Percentiles rank a stretch among this genome's conserved stretches.
These are phyloP conservation scores for Drosophila orena DNA, from an alignment of 1,140 invertebrate genomes.

Conservation along the genomic window DNA sequence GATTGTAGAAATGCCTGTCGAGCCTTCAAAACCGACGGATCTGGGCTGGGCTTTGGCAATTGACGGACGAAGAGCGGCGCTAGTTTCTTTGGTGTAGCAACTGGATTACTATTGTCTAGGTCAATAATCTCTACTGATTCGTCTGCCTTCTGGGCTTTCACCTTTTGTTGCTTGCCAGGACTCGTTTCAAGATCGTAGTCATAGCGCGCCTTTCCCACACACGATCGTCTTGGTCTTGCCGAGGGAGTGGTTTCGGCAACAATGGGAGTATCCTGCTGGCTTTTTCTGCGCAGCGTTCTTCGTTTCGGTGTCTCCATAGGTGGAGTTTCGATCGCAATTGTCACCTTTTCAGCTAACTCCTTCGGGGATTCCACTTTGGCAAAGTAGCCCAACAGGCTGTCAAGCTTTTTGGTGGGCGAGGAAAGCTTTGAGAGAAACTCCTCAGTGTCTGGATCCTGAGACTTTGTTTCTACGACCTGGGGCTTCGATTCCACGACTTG, in stretches of 20 bases:
- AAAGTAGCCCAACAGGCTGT: conserved; percentile 87
- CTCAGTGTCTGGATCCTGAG: conserved; percentile 27
- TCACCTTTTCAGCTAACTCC: conserved; percentile 7
- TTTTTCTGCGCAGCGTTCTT: conserved; percentile 26
- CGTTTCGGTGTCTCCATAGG: conserved; percentile 60
- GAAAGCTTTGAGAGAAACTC: conserved; percentile 84
- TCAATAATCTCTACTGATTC: conserved; percentile 60
- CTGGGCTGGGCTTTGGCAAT: conserved; percentile 85
- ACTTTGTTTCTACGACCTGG: not conserved
- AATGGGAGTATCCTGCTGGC: conserved; percentile 14
- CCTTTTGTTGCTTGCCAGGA: conserved; percentile 51
- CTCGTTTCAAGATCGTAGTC: conserved; percentile 74
- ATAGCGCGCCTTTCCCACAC: conserved; percentile 73
- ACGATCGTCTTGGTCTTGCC: conserved; percentile 70
- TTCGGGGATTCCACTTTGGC: conserved; percentile 75
- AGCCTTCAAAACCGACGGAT: conserved; percentile 86
- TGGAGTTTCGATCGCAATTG: conserved; percentile 18
- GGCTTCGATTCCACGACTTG: not conserved
- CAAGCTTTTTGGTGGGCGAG: conserved; percentile 86
- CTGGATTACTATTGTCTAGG: conserved; percentile 61
- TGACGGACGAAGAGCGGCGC: conserved; percentile 87
- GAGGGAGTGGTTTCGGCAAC: conserved; percentile 40
- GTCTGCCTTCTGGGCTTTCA: conserved; percentile 7
- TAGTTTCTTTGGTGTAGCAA: conserved; percentile 83
- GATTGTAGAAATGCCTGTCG: conserved; percentile 87